Evolutionary conservation across 2,888 invertebrate genomes (phyloP).

Genomic region (Coelinius sp.): DNA sequence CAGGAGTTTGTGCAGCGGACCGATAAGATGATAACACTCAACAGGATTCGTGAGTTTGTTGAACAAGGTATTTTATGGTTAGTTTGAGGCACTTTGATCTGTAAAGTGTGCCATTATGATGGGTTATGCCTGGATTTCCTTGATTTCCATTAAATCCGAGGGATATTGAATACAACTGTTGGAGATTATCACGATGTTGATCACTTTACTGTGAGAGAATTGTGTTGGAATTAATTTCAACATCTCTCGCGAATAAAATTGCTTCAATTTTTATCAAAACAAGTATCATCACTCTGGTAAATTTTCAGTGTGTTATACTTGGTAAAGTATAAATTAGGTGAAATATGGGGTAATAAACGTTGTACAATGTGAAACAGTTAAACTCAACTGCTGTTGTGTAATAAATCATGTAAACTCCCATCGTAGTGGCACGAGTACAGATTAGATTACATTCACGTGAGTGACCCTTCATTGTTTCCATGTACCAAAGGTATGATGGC

Average conservation of each 20-base stretch:
- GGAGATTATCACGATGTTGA: neutral
- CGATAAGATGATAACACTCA: constrained; percentile 48
- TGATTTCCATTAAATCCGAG: neutral
- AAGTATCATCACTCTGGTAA: too few relatives aligned
- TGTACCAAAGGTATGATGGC: constrained; percentile 67
- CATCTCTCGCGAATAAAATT: neutral
- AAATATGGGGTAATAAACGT: constrained; percentile 21
- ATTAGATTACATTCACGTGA: constrained; percentile 31
- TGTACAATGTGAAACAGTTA: constrained; percentile 7
- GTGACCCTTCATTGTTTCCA: constrained; percentile 25
- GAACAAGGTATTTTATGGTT: constrained; percentile 52
- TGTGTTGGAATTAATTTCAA: neutral
- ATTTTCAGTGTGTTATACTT: neutral
- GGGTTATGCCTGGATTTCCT: neutral
- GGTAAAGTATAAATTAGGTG: constrained; percentile 17
- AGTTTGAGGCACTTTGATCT: neutral
- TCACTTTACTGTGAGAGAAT: neutral
- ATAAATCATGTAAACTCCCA: constrained; percentile 19
- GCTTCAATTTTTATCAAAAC: neutral
- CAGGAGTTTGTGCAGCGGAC: constrained; percentile 51
- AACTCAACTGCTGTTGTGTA: constrained; percentile 16
- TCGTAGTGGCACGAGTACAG: constrained; percentile 1
- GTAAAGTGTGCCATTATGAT: neutral
- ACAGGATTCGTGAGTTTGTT: constrained; percentile 50
- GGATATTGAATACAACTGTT: neutral